phyloP scores from a whole-genome alignment of 2,888 invertebrate species.

The Apamea anceps region DNA sequence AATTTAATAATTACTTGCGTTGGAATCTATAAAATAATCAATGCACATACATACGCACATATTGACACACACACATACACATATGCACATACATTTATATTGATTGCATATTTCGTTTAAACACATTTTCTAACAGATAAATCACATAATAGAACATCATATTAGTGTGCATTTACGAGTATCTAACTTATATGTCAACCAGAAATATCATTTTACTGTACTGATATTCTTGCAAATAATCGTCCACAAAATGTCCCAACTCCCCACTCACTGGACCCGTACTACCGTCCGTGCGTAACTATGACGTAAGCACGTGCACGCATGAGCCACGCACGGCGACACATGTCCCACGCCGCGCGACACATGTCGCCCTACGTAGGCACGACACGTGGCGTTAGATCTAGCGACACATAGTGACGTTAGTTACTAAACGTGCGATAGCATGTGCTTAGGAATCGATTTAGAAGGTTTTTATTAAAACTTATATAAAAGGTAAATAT shows the following conservation, averaged over 20 bases:
- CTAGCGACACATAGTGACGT: conserved; percentile 48
- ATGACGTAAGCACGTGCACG: conserved; percentile 57
- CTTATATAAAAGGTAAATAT: conserved; percentile 7
- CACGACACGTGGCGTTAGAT: conserved; percentile 34
- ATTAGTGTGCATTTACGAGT: too few species aligned
- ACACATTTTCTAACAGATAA: background rate
- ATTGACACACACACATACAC: too few species aligned
- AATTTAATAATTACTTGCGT: background rate
- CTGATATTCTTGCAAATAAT: too few species aligned
- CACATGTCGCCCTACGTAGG: conserved; percentile 40
- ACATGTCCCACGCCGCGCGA: conserved; percentile 37
- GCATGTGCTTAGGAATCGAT: conserved; percentile 25
- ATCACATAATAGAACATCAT: background rate
- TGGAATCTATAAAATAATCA: too few species aligned
- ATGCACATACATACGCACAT: too few species aligned
- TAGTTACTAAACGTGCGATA: conserved; percentile 8
- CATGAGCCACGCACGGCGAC: conserved; percentile 32
- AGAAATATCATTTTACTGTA: background rate
- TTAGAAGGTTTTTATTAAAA: conserved; percentile 4
- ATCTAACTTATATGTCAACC: background rate
- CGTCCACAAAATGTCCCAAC: conserved; percentile 32
- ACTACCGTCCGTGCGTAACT: conserved; percentile 34
- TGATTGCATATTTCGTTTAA: too few species aligned
- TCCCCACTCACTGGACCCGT: conserved; percentile 23
- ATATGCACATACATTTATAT: too few species aligned